Percentiles rank a stretch among this genome's conserved stretches.
These are phyloP conservation scores for Eciton burchellii DNA, from an alignment of 1,140 invertebrate species.

Conservation along the genomic window DNA sequence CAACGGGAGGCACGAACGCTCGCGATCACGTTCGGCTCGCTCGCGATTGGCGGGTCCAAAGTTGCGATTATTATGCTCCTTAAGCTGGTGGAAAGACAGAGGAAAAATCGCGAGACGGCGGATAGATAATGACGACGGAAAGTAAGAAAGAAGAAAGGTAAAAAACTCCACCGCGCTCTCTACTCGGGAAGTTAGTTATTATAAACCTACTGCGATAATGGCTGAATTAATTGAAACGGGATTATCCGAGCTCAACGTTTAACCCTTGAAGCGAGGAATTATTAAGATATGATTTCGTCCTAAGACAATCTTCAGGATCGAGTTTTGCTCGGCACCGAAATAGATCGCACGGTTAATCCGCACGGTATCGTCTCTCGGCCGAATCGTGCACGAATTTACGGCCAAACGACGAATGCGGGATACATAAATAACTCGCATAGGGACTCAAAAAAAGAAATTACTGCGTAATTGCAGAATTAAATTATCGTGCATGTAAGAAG, in stretches of 20 bases:
- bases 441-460: background rate
- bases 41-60: conserved; percentile 21
- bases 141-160: conserved; percentile 23
- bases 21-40: conserved; percentile 1
- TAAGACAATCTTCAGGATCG: conserved; percentile 54
- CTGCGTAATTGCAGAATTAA: background rate
- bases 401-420: background rate
- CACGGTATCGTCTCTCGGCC: conserved; percentile 9
- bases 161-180: conserved; percentile 19
- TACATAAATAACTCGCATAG: background rate
- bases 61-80: conserved; percentile 51
- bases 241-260: conserved; percentile 54
- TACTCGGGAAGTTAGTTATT: conserved; percentile 40
- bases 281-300: conserved; percentile 58
- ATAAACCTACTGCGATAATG: conserved; percentile 52
- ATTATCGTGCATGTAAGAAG: background rate
- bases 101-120: background rate
- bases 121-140: conserved; percentile 4
- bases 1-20: background rate
- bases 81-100: conserved; percentile 24
- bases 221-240: conserved; percentile 58
- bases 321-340: conserved; percentile 36
- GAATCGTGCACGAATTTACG: background rate
- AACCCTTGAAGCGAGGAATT: conserved; percentile 53
- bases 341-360: conserved; percentile 44